Evolutionary conservation across 2,797 vertebrate genomes (phyloP).

Genomic region (Bovichtus variegatus): DNA sequence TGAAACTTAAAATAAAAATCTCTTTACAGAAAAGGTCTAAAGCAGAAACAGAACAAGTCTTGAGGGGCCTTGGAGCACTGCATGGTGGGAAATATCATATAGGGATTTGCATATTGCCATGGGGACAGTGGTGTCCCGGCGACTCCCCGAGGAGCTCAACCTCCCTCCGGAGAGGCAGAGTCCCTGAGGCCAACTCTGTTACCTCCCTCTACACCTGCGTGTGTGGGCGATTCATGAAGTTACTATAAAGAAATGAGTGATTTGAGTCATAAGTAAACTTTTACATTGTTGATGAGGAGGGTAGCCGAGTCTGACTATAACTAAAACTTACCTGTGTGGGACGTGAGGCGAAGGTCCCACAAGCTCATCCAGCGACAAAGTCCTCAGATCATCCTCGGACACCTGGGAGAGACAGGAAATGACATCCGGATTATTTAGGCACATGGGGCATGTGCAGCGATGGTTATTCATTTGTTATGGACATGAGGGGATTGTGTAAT

Average conservation of each 20-base stretch:
- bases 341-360: conserved; percentile 26
- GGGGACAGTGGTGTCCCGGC: conserved; percentile 76
- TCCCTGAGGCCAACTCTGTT: conserved; percentile 76
- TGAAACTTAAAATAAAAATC: conserved; percentile 56
- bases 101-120: conserved; percentile 81
- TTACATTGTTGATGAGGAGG: conserved; percentile 30
- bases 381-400: conserved; percentile 49
- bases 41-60: conserved; percentile 67
- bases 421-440: not conserved
- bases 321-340: conserved; percentile 48
- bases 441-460: not conserved
- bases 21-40: conserved; percentile 66
- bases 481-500: not conserved
- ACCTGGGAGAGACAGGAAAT: conserved; percentile 53
- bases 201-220: conserved; percentile 47
- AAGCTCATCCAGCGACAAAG: conserved; percentile 42
- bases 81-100: conserved; percentile 77
- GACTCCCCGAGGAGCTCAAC: conserved; percentile 65
- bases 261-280: conserved; percentile 58
- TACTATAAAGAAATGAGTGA: conserved; percentile 47
- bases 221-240: conserved; percentile 54
- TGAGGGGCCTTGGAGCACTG: conserved; percentile 65
- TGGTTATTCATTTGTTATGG: not conserved
- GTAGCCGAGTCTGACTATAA: conserved; percentile 13
- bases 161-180: conserved; percentile 70